A percentile compares a stretch with the other conserved stretches of the same genome.
These are phyloP conservation scores for Grammomys surdaster DNA, from an alignment of 2,113 vertebrate genomes.

Conservation along the genomic window DNA sequence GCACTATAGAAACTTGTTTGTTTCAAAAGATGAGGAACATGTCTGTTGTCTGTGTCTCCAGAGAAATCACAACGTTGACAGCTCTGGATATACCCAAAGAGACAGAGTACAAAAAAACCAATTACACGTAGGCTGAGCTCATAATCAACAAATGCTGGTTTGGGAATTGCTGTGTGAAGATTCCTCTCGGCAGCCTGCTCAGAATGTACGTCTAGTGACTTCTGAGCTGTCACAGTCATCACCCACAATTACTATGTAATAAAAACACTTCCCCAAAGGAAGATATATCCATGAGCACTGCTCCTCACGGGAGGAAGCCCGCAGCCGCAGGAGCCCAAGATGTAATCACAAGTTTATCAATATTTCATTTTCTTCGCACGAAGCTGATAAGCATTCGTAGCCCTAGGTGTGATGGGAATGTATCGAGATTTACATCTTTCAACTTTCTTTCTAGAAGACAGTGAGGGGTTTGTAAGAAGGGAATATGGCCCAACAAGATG, in stretches of 20 bases:
- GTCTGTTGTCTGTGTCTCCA: not conserved
- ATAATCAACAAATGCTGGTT: rapidly evolving
- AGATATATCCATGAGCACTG: not conserved
- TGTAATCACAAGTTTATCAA: not conserved
- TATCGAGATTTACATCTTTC: not conserved
- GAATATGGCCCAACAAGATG: not conserved
- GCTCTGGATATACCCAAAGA: not conserved
- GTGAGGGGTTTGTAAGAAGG: not conserved
- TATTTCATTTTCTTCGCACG: not conserved
- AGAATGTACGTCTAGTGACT: not conserved
- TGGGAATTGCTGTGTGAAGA: not conserved
- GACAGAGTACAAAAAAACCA: not conserved
- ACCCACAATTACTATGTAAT: not conserved
- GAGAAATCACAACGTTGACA: not conserved
- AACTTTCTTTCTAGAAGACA: not conserved
- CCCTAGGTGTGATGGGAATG: not conserved
- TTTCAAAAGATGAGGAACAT: not conserved
- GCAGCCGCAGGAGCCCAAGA: not conserved
- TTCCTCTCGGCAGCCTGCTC: not conserved
- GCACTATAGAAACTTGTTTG: not conserved
- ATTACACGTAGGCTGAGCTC: rapidly evolving
- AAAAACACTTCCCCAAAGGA: not conserved
- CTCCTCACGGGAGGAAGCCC: not conserved
- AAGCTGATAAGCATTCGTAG: not conserved
- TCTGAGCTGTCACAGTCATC: not conserved